Evolutionary conservation across 2,888 invertebrate genomes (phyloP), one percentile per base, ranked within the genome.

Genomic region (Acanthacorydalis orientalis): DNA sequence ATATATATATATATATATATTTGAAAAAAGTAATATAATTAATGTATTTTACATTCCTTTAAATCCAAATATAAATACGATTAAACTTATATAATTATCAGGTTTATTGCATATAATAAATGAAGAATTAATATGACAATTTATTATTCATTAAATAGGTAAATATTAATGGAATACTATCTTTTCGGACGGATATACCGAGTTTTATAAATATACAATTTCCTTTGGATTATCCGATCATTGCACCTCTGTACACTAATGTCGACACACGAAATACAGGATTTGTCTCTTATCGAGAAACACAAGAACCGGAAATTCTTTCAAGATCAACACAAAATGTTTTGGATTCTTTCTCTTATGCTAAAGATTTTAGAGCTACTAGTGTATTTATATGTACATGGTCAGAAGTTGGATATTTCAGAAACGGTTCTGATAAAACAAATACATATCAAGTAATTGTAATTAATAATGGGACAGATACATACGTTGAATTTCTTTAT

Each of bases 241-340:
- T 96, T 56, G 88, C 93, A 0, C 87, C 88, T 0, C 82, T 93
- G 56, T 91, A 95, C 63, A 79, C 89, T 0, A 93, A 96, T 64
- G 77, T 95, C 4, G 95, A 96, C 61, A 88, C 83, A 0, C 73
- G 80, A 1, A 68, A 67, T 9, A 69, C 76, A 1, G 90, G 93
- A 10, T 67, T 70, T 6, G 77, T 93, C 52, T 83, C 78, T 55
- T 87, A 83, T 60, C 73, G 77, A 52, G 79, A 83, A 61, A 78
- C 81, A 0, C 65, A 74, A 51, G 73, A 79, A 51, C 65, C 72
- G 0, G 70, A 71, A 39, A 62, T 78, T n/a, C 59, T 85, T 31
- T 59, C 70, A 46, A 75, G 81, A 62, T 85, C 85, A 0, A 77
- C 79, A 31, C 73, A 76, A 49, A 75, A 80, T 52, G 72, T 95